These are phyloP conservation scores for Lagenorhynchus albirostris DNA, from an alignment of 2,113 vertebrate genomes.

Conservation along the genomic window DNA sequence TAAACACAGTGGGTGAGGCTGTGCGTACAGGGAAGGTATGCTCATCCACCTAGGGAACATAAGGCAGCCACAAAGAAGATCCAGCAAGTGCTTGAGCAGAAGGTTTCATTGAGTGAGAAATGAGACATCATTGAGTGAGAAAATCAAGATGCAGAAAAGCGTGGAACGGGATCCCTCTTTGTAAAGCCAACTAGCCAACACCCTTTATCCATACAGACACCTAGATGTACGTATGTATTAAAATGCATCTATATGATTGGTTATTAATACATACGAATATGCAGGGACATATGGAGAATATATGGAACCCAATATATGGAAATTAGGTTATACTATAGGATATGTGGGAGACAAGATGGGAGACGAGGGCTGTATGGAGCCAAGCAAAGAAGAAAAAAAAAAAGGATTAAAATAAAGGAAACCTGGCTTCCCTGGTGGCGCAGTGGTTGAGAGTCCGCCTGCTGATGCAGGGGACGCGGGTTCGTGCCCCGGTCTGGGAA, in stretches of 20 bases:
- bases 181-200: neutral
- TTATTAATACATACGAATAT: neutral
- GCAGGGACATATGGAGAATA: neutral
- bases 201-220: neutral
- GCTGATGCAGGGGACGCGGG: too few species aligned
- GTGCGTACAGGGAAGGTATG: neutral
- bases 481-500: too few species aligned
- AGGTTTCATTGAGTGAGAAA: neutral
- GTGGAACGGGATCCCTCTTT: neutral
- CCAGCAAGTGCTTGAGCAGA: neutral
- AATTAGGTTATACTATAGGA: neutral
- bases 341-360: neutral
- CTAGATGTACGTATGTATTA: too few species aligned
- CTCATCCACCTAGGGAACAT: fast-evolving
- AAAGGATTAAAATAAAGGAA: too few species aligned
- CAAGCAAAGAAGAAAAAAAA: neutral
- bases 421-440: too few species aligned
- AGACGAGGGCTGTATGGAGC: neutral
- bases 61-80: neutral
- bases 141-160: neutral
- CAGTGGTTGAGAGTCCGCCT: too few species aligned
- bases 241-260: neutral
- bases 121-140: neutral
- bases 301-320: too few species aligned
- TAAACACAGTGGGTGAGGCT: neutral